These are phyloP conservation scores for Cryptoleucopteryx plumbea DNA, from an alignment of 2,113 vertebrate species.

Conservation along the genomic window DNA sequence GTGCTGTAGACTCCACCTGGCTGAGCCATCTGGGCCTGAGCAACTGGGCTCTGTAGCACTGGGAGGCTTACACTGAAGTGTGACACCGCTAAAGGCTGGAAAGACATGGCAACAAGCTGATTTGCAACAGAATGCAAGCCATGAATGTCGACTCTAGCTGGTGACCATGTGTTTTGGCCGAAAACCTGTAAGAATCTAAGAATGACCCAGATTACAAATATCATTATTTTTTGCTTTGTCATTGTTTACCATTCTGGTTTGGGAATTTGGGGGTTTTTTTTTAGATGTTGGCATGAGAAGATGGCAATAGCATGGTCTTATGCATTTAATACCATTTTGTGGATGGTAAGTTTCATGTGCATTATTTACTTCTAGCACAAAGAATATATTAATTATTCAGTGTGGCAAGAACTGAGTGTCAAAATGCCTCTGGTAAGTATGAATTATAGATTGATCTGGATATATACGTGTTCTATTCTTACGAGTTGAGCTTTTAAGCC, in stretches of 20 bases:
- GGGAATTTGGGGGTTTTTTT: fast-evolving
- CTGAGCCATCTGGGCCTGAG: not conserved
- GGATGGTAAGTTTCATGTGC: not conserved
- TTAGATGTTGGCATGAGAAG: not conserved
- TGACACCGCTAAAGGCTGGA: not conserved
- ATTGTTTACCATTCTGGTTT: not conserved
- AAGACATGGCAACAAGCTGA: not conserved
- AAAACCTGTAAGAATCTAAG: not conserved
- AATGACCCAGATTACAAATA: not conserved
- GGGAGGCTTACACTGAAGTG: not conserved
- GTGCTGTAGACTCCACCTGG: not conserved
- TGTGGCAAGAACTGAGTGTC: not conserved
- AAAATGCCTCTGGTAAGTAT: not conserved
- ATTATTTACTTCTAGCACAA: not conserved
- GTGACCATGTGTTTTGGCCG: not conserved
- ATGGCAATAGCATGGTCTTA: not conserved
- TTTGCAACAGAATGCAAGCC: not conserved
- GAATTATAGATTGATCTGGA: constrained; percentile 12
- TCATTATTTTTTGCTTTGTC: not conserved
- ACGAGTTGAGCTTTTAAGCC: not conserved
- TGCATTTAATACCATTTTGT: not conserved
- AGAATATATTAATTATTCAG: constrained; percentile 29
- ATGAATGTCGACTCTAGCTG: not conserved
- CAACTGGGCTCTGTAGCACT: not conserved
- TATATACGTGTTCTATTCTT: not conserved